Evolutionary conservation across 2,797 vertebrate species (phyloP).

Genomic region (Threskiornis aethiopicus): DNA sequence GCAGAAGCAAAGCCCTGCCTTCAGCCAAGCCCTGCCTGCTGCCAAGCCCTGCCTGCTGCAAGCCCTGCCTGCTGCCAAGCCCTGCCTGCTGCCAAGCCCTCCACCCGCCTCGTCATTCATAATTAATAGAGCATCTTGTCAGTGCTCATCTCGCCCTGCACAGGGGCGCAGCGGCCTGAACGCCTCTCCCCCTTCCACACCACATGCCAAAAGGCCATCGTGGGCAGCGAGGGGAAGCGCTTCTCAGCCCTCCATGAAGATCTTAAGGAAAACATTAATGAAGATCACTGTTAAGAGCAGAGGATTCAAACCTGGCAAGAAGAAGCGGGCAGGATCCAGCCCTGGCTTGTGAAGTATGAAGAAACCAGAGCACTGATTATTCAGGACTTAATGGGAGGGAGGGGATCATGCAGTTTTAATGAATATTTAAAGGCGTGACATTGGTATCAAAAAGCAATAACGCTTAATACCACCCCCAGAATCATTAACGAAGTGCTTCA

Average conservation of each 20-base stretch:
- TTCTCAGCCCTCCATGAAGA: not conserved
- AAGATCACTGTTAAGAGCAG: not conserved
- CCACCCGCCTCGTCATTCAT: not conserved
- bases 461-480: slow-evolving; percentile 24
- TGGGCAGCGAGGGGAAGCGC: rapidly evolving
- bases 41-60: not conserved
- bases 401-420: not conserved
- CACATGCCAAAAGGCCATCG: rapidly evolving
- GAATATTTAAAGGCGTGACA: slow-evolving; percentile 55
- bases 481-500: slow-evolving; percentile 56
- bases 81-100: not conserved
- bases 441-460: slow-evolving; percentile 62
- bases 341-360: not conserved
- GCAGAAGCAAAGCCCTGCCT: not conserved
- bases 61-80: not conserved
- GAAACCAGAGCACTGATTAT: not conserved
- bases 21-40: not conserved
- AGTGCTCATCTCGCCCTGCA: not conserved
- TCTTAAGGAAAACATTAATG: not conserved
- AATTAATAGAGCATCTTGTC: not conserved
- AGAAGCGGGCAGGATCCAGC: not conserved
- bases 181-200: not conserved
- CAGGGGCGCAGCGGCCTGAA: rapidly evolving
- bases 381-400: slow-evolving; percentile 19
- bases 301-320: not conserved